Conservation (phyloP, 2,113 vertebrate genomes). For the Pygathrix nemaeus region DNA sequence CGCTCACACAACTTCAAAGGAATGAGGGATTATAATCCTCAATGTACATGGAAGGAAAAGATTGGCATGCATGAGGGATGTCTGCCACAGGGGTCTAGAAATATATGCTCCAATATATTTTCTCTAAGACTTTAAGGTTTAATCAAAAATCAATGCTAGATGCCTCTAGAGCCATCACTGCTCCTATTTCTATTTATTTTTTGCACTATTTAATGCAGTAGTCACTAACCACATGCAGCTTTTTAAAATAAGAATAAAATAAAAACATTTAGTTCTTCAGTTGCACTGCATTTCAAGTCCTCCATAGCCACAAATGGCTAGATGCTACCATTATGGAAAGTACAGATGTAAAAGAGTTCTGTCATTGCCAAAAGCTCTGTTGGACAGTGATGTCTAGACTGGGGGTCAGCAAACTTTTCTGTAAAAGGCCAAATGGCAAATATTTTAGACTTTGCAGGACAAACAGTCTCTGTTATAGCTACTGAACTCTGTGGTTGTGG, state of each 20-base stretch:
- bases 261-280: constrained; percentile 12
- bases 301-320: neutral
- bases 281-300: neutral
- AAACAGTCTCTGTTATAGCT: neutral
- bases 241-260: constrained; percentile 11
- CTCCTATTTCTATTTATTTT: neutral
- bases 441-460: neutral
- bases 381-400: neutral
- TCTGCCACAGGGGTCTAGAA: neutral
- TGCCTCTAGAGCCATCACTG: neutral
- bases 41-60: neutral
- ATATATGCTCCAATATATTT: neutral
- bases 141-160: neutral
- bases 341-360: neutral
- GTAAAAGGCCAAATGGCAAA: neutral
- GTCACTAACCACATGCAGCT: neutral
- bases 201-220: neutral
- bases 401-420: neutral
- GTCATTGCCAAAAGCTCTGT: neutral
- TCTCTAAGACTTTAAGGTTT: neutral
- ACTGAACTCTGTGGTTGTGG: neutral
- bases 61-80: neutral
- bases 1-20: neutral
- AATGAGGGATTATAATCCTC: neutral
- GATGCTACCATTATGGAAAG: neutral